Evolutionary conservation across 2,888 invertebrate genomes (phyloP).

Genomic region (Drosophila melanocephala): DNA sequence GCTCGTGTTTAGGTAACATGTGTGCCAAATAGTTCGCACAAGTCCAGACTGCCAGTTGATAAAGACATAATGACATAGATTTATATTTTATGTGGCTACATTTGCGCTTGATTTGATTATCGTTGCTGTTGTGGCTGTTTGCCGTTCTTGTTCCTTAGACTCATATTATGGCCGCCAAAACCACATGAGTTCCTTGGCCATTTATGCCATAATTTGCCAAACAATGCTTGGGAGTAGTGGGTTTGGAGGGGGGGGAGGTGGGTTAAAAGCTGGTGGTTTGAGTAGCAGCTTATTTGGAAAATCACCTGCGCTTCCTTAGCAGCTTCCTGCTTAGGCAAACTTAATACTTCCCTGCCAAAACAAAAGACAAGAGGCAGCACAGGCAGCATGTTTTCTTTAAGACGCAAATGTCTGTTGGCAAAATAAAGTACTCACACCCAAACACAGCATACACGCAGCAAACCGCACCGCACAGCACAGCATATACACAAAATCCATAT

Average conservation of each 20-base stretch:
- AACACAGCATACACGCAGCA: conserved; percentile 11
- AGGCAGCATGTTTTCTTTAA: conserved; percentile 58
- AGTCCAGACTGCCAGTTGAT: conserved; percentile 67
- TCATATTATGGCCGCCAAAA: conserved; percentile 10
- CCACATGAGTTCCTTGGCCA: conserved; percentile 60
- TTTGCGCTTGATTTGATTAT: conserved; percentile 72
- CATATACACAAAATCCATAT: conserved; percentile 37
- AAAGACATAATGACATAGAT: conserved; percentile 80
- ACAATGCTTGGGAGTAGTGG: conserved; percentile 24
- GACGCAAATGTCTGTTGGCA: conserved; percentile 56
- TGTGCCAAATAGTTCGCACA: conserved; percentile 77
- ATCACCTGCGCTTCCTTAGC: conserved; percentile 82
- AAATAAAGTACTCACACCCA: conserved; percentile 61
- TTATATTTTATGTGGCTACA: conserved; percentile 72
- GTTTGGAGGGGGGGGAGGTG: neutral
- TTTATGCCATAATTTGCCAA: conserved; percentile 70
- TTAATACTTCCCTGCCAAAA: conserved; percentile 72
- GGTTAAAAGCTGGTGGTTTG: neutral
- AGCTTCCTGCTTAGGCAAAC: conserved; percentile 78
- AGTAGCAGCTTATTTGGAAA: conserved; percentile 70
- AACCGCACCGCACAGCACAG: neutral
- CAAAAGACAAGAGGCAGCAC: conserved; percentile 55
- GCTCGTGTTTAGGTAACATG: conserved; percentile 60
- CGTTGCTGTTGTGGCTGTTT: conserved; percentile 25
- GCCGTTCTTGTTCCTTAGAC: neutral